A percentile compares a stretch with the other conserved stretches of the same genome.
Conservation (phyloP, 2,888 invertebrate species). For the Digitonthophagus gazella region DNA sequence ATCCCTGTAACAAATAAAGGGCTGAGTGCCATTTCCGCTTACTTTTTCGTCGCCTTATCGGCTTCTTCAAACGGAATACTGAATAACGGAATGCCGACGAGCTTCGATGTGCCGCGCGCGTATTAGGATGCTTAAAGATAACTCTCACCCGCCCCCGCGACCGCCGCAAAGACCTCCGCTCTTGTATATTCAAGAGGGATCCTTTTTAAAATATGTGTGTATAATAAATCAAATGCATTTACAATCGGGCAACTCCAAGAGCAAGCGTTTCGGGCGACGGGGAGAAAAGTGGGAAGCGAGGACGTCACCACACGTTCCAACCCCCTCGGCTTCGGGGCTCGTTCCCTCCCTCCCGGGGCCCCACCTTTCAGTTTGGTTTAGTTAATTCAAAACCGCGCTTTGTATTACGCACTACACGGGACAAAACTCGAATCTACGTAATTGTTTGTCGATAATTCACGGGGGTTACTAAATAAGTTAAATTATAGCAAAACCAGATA, state of each 20-base stretch:
- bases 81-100: conserved; percentile 44
- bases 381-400: not conserved
- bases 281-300: not conserved
- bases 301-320: not conserved
- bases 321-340: not conserved
- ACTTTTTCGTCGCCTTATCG: conserved; percentile 41
- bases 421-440: not conserved
- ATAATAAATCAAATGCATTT: conserved; percentile 44
- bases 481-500: not conserved
- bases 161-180: not conserved
- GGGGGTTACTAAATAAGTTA: conserved; percentile 1
- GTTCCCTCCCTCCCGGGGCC: no score
- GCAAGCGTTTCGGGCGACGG: conserved; percentile 3
- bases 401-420: not conserved
- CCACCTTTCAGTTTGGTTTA: not conserved
- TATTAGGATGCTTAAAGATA: conserved; percentile 40
- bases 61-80: conserved; percentile 47
- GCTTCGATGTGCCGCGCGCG: conserved; percentile 41
- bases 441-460: not conserved
- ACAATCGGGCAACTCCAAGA: conserved; percentile 26
- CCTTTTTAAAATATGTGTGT: conserved; percentile 42
- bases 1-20: conserved; percentile 45
- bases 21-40: conserved; percentile 31
- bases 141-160: conserved; percentile 23
- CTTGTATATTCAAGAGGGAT: conserved; percentile 26